phyloP scores from a whole-genome alignment of 30 jellyfish, hydroid and myxozoan genomes.

The Cassiopea andromeda region DNA sequence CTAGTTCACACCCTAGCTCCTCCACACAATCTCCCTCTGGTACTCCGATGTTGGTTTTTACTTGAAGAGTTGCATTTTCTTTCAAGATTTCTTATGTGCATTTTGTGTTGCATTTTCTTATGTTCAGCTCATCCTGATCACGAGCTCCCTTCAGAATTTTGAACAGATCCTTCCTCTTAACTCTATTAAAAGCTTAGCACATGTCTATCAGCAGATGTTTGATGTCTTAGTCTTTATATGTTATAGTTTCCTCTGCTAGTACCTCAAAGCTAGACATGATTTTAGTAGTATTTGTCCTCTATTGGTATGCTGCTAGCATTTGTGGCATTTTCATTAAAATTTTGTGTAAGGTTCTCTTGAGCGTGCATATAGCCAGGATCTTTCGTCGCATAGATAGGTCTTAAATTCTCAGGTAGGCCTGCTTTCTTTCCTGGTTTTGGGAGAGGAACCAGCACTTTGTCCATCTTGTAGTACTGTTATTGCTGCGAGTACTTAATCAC shows the following conservation, averaged over 20 bases:
- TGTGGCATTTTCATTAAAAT: slow-evolving; percentile 17
- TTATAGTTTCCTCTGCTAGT: slow-evolving; percentile 32
- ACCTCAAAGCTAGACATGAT: slow-evolving; percentile 21
- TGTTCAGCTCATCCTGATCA: slow-evolving; percentile 27
- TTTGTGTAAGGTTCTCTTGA: neutral
- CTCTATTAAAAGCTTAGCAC: slow-evolving; percentile 54
- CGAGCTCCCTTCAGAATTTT: neutral
- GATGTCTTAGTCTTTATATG: slow-evolving; percentile 29
- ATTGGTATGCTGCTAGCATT: slow-evolving; percentile 61
- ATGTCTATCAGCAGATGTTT: slow-evolving; percentile 7
- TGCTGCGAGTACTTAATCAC: too few species aligned
- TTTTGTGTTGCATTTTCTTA: neutral
- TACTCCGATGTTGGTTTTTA: slow-evolving; percentile 1
- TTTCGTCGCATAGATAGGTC: slow-evolving; percentile 52
- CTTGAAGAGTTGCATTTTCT: neutral
- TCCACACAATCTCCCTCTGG: slow-evolving; percentile 18
- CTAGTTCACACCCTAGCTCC: too few species aligned
- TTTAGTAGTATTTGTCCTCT: slow-evolving; percentile 53
- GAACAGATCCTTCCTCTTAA: slow-evolving; percentile 14
- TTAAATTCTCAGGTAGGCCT: slow-evolving; percentile 58
- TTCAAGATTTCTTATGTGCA: neutral
- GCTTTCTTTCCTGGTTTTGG: slow-evolving; percentile 56
- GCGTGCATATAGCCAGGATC: slow-evolving; percentile 44
- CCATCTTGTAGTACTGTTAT: too few species aligned
- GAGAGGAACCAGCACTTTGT: neutral